These are phyloP conservation scores for Esox lucius DNA, from an alignment of 2,797 vertebrate species.

Conservation along the genomic window DNA sequence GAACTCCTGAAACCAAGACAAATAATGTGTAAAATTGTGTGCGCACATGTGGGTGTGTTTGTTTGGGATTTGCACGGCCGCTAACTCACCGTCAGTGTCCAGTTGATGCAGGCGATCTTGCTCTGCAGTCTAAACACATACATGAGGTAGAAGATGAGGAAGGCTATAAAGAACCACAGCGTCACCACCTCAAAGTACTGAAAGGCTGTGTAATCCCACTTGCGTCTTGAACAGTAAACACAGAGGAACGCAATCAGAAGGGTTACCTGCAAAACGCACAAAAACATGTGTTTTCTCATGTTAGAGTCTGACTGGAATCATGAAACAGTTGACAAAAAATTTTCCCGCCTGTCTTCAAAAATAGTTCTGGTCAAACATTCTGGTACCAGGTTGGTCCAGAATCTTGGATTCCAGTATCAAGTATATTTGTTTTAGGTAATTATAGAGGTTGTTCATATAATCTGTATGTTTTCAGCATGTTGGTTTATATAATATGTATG, in stretches of 20 bases:
- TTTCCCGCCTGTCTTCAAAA: no score
- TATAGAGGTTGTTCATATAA: no score
- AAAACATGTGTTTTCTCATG: not conserved
- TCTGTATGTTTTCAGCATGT: no score
- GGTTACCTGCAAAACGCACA: conserved; percentile 69
- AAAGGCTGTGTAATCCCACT: conserved; percentile 70
- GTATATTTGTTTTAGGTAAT: no score
- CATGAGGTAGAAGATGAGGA: conserved; percentile 86
- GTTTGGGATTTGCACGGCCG: not conserved
- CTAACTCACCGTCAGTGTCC: conserved; percentile 86
- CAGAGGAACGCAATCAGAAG: conserved; percentile 88
- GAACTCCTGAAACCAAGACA: conserved; percentile 81
- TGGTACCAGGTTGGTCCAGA: no score
- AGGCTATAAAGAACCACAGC: conserved; percentile 85
- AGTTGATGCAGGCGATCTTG: conserved; percentile 88
- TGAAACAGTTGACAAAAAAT: not conserved
- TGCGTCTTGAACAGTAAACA: conserved; percentile 67
- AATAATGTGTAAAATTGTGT: not conserved
- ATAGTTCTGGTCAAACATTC: no score
- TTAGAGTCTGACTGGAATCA: not conserved
- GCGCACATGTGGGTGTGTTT: not conserved
- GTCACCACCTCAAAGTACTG: conserved; percentile 89
- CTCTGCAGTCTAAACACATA: conserved; percentile 84
- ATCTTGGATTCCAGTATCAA: no score
- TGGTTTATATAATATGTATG: no score